Conservation (phyloP, 2,888 invertebrate species). For the Anarsia innoxiella region DNA sequence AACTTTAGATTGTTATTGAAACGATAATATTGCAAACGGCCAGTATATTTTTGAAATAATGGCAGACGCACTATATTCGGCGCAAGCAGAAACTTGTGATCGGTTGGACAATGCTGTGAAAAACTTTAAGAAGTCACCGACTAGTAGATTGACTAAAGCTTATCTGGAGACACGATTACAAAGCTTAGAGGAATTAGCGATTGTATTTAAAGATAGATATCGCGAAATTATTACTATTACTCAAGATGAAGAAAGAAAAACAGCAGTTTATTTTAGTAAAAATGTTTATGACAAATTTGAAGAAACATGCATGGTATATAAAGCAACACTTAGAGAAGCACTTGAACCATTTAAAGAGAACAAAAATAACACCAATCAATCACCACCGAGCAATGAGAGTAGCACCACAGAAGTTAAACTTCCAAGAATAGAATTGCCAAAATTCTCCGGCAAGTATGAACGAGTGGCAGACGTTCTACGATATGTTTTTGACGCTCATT, state of each 20-base stretch:
- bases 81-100: neutral
- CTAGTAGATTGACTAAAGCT: neutral
- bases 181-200: neutral
- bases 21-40: no score
- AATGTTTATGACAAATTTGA: neutral
- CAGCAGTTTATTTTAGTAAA: neutral
- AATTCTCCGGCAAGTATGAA: conserved; percentile 18
- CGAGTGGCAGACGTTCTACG: conserved; percentile 20
- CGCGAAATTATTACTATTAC: neutral
- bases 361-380: neutral
- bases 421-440: conserved; percentile 13
- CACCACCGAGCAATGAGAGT: neutral
- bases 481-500: conserved; percentile 17
- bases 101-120: neutral
- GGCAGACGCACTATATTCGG: neutral
- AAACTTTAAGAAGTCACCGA: neutral
- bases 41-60: no score
- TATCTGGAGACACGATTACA: neutral
- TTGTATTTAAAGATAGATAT: neutral
- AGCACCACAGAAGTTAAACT: neutral
- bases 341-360: neutral
- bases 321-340: neutral
- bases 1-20: no score
- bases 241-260: neutral
- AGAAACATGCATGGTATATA: neutral